These are phyloP conservation scores for Parazoanthus swiftii DNA, from an alignment of 92 coral and sea anemone genomes.

Conservation along the genomic window DNA sequence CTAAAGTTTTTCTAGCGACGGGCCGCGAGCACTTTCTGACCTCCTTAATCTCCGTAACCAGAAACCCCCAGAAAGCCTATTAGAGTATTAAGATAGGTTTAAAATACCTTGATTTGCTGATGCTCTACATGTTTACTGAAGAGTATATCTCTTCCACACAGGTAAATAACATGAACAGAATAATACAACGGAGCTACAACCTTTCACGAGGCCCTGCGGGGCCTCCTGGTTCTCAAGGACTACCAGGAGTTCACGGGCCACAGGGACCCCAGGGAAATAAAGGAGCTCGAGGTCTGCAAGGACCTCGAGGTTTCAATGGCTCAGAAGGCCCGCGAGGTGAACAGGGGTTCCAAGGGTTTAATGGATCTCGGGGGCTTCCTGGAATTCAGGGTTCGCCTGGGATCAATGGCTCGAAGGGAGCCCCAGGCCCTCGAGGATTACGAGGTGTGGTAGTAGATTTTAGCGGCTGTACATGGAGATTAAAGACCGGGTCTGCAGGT, in stretches of 20 bases:
- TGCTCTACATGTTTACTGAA: background rate
- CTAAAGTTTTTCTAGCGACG: too few relatives aligned
- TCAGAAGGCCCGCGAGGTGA: slow-evolving; percentile 19
- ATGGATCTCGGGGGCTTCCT: slow-evolving; percentile 14
- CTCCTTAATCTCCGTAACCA: too few relatives aligned
- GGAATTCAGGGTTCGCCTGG: slow-evolving; percentile 28
- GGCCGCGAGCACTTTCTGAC: too few relatives aligned
- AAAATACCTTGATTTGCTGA: background rate
- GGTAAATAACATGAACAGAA: slow-evolving; percentile 4
- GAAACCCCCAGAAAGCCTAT: too few relatives aligned
- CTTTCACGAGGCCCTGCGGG: slow-evolving; percentile 13
- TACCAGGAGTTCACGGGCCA: background rate
- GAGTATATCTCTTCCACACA: background rate
- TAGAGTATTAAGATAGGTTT: too few relatives aligned
- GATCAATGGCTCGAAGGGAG: slow-evolving; percentile 24
- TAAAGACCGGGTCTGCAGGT: background rate
- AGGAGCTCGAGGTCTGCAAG: background rate
- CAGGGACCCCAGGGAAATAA: background rate
- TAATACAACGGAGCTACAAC: slow-evolving; percentile 5
- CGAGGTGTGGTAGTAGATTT: slow-evolving; percentile 10
- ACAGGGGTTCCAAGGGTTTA: background rate
- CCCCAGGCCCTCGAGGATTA: slow-evolving; percentile 20
- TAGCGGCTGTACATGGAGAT: slow-evolving; percentile 1
- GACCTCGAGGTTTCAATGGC: slow-evolving; percentile 19
- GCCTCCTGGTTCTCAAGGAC: slow-evolving; percentile 10